phyloP scores from a whole-genome alignment of 2,113 vertebrate genomes.

The Cyanoramphus novaezelandiae region DNA sequence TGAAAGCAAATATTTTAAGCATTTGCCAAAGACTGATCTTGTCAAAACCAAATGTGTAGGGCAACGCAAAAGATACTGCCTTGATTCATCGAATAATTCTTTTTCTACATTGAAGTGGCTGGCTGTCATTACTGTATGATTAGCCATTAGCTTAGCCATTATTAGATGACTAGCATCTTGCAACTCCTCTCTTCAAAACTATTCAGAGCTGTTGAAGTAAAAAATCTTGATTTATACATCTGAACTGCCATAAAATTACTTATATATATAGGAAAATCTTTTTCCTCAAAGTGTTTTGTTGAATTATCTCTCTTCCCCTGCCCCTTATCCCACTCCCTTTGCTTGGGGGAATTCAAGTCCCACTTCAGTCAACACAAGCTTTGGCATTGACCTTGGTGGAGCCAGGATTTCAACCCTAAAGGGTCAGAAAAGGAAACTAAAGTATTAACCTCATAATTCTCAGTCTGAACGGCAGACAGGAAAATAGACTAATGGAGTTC shows the following conservation, averaged over 20 bases:
- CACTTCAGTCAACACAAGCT: background rate
- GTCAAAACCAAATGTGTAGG: background rate
- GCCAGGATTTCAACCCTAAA: background rate
- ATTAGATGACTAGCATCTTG: background rate
- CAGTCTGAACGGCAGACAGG: background rate
- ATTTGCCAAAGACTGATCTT: background rate
- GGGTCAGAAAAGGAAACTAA: background rate
- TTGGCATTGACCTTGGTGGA: background rate
- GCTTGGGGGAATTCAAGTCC: background rate
- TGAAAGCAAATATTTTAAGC: background rate
- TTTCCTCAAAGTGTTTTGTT: background rate
- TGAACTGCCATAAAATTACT: background rate
- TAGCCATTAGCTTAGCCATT: background rate
- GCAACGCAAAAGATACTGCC: background rate
- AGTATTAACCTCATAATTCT: background rate
- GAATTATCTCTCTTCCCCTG: background rate
- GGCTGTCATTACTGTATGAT: background rate
- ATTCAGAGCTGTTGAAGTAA: background rate
- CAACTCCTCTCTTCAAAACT: background rate
- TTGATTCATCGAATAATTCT: background rate
- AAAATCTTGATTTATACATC: background rate
- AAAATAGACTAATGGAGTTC: background rate
- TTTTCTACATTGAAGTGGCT: background rate
- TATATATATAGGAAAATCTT: background rate
- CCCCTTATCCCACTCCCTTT: background rate